These are phyloP conservation scores for Florisuga fusca DNA, from an alignment of 2,797 vertebrate genomes.

Conservation along the genomic window DNA sequence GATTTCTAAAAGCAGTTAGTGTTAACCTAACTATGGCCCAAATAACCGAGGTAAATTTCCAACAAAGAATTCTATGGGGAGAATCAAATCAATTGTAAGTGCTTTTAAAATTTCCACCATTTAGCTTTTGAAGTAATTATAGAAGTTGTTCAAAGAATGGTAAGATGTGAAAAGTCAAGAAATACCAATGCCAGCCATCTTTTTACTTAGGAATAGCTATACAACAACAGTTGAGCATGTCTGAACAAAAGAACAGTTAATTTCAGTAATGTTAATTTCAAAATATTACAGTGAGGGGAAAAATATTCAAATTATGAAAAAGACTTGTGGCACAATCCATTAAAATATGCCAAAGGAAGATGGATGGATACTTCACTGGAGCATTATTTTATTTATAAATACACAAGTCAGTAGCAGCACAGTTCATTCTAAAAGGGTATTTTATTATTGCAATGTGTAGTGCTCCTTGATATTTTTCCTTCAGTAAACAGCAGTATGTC, in stretches of 20 bases:
- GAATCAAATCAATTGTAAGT: not conserved
- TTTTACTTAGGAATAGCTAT: constrained; percentile 14
- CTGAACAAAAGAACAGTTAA: not conserved
- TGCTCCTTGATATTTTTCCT: constrained; percentile 23
- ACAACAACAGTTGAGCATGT: not conserved
- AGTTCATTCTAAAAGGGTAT: constrained; percentile 23
- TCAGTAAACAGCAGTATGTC: constrained; percentile 26
- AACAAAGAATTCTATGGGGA: not conserved
- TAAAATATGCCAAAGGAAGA: constrained; percentile 11
- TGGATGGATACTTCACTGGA: constrained; percentile 10
- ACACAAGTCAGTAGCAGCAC: constrained; percentile 29
- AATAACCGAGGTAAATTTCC: not conserved
- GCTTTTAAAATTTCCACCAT: not conserved
- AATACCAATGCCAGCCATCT: not conserved
- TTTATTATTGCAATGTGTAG: constrained; percentile 55
- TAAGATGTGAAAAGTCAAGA: not conserved
- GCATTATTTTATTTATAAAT: constrained; percentile 55
- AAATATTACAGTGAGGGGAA: not conserved
- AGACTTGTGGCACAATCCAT: not conserved
- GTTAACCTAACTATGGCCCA: not conserved
- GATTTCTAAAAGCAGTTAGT: not conserved
- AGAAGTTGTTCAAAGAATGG: not conserved
- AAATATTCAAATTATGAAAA: not conserved
- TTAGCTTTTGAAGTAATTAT: not conserved
- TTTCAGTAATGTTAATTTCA: not conserved